phyloP scores from a whole-genome alignment of 2,797 vertebrate genomes.

The Lagocephalus sceleratus region DNA sequence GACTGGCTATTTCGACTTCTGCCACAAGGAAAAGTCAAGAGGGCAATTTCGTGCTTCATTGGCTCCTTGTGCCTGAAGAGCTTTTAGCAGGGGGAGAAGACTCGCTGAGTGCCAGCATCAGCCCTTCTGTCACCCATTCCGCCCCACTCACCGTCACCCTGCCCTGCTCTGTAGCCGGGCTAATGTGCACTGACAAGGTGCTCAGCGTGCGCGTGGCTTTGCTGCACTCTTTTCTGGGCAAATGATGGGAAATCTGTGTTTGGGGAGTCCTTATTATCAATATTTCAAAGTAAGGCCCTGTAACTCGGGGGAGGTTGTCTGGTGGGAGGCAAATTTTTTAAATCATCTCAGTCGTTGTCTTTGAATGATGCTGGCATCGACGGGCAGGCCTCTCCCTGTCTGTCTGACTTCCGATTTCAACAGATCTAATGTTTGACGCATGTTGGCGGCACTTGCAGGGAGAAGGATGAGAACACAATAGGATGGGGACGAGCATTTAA shows the following conservation, averaged over 20 bases:
- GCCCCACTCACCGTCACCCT: conserved; percentile 32
- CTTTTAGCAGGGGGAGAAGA: conserved; percentile 46
- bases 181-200: conserved; percentile 43
- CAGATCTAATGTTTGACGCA: no score
- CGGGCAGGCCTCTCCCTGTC: no score
- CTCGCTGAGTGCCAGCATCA: conserved; percentile 41
- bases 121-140: conserved; percentile 47
- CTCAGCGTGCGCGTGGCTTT: conserved; percentile 2
- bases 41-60: conserved; percentile 70
- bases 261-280: neutral
- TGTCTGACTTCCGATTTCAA: no score
- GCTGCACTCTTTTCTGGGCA: neutral
- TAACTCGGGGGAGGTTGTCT: neutral
- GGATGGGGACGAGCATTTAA: no score
- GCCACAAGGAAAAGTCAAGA: conserved; percentile 66
- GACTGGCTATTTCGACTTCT: conserved; percentile 52
- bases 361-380: no score
- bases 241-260: conserved; percentile 8
- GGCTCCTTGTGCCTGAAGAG: conserved; percentile 63
- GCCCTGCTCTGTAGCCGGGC: conserved; percentile 19
- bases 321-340: no score
- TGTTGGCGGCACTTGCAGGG: no score
- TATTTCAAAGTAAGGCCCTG: conserved; percentile 1
- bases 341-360: no score
- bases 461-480: neutral